Evolutionary conservation across 1,140 invertebrate genomes (phyloP), one percentile per base, ranked within the genome.

Genomic region (Hypothenemus hampei): DNA sequence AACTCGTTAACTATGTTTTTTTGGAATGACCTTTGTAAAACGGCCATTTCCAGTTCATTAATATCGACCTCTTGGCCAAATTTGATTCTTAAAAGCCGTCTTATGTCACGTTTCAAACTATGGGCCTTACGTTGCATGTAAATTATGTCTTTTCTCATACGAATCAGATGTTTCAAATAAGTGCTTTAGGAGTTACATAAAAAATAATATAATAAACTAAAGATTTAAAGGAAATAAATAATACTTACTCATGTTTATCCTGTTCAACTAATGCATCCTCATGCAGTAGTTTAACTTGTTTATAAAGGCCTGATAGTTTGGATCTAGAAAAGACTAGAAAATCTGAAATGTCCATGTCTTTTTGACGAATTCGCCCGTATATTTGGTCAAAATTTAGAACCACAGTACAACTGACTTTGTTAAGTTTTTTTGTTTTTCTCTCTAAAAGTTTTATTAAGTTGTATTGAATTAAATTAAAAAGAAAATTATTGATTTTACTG

Each of bases 351-450:
- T 81, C 76, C 22, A 74, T 67, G 4, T 73, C 61, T 6, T 77
- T 73, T 4, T 15, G 3, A 10, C 2, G 76, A 63, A 26, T 64
- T 65, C 35, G 83, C 63, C 82, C 73, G 64, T 85, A 80, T 21
- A 87, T 67, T 65, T 87, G 85, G 67, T 82, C 75, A 45, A 86
- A 70, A 48, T 78, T 81, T 33, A 87, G 57, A 7, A 84, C 71
- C 0, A 84, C 76, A 10, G 81, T 78, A 3, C 82, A 72, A 46
- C 81, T 73, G 0, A 87, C 75, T 50, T 85, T 76, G 63, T 89
- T 89, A 41, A 89, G 67, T 61, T 81, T 79, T 72, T 65, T 63
- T 87, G 85, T 54, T 87, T 85, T 59, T 85, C 78, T 33, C 77
- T 70, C 82, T 87, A 57, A 39, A 63, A 60, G n/a, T 26, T 29